A percentile compares a stretch with the other conserved stretches of the same genome.
phyloP scores from a whole-genome alignment of 2,797 vertebrate species.

The Malurus splendens region DNA sequence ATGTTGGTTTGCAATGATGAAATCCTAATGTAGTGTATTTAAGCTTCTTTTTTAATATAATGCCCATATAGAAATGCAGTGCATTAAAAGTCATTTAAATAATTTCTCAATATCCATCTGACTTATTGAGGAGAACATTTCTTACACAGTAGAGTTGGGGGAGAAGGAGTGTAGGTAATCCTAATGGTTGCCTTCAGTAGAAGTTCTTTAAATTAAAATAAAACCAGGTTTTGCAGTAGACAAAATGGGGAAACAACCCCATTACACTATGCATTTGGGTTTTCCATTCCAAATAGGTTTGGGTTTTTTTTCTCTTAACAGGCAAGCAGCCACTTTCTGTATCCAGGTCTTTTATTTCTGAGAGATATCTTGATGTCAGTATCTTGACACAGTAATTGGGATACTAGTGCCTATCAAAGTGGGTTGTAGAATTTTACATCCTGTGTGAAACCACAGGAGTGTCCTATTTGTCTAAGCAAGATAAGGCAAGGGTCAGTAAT shows the following conservation, averaged over 20 bases:
- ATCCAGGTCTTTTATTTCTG: conserved; percentile 26
- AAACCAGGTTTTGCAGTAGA: not conserved
- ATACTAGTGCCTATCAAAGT: conserved; percentile 34
- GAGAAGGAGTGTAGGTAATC: not conserved
- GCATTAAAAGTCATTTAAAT: conserved; percentile 57
- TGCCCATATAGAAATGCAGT: not conserved
- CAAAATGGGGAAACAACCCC: not conserved
- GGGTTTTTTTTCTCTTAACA: not conserved
- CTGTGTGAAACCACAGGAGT: conserved; percentile 19
- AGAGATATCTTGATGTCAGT: conserved; percentile 23
- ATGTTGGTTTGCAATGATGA: conserved; percentile 62
- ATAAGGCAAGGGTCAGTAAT: conserved; percentile 37
- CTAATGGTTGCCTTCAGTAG: not conserved
- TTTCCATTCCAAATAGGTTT: not conserved
- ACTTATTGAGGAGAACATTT: conserved; percentile 12
- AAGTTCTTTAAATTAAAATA: conserved; percentile 47
- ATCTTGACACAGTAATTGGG: conserved; percentile 56
- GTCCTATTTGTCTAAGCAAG: conserved; percentile 1
- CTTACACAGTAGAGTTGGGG: conserved; percentile 1
- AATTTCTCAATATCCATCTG: conserved; percentile 13
- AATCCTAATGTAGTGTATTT: conserved; percentile 59
- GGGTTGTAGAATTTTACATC: conserved; percentile 44
- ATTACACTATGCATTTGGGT: not conserved
- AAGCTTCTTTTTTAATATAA: conserved; percentile 41
- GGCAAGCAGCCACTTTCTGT: not conserved